Evolutionary conservation across 2,888 invertebrate genomes (phyloP).

Genomic region (Polyploca ridens): DNA sequence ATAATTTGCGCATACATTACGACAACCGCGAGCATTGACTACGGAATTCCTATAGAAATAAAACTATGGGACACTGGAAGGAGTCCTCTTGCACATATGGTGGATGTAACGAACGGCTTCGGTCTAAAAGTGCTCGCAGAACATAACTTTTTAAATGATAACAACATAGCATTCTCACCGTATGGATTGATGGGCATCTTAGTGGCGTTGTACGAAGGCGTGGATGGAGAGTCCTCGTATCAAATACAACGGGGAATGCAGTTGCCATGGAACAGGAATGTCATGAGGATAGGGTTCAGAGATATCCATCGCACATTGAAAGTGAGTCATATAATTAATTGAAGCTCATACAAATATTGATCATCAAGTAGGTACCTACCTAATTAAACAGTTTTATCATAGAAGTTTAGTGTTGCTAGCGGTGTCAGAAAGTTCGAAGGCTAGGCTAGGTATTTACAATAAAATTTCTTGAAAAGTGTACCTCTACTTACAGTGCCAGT

Average conservation of each 20-base stretch:
- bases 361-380: no score
- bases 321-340: conserved; percentile 79
- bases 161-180: conserved; percentile 94
- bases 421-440: no score
- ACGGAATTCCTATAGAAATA: conserved; percentile 74
- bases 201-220: conserved; percentile 91
- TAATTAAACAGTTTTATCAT: no score
- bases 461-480: no score
- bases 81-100: conserved; percentile 89
- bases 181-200: conserved; percentile 92
- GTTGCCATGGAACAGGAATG: conserved; percentile 89
- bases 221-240: conserved; percentile 88
- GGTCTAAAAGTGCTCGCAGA: conserved; percentile 88
- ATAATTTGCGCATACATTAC: conserved; percentile 45
- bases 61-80: conserved; percentile 74
- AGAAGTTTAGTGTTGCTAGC: no score
- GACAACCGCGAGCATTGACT: conserved; percentile 45
- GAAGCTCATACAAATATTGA: no score
- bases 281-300: conserved; percentile 91
- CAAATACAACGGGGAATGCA: conserved; percentile 89
- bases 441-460: no score
- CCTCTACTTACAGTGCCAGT: no score
- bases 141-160: conserved; percentile 89
- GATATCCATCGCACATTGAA: conserved; percentile 93
- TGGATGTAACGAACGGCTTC: conserved; percentile 91